Evolutionary conservation across 2,888 invertebrate genomes (phyloP).

Genomic region (Ischnura elegans): DNA sequence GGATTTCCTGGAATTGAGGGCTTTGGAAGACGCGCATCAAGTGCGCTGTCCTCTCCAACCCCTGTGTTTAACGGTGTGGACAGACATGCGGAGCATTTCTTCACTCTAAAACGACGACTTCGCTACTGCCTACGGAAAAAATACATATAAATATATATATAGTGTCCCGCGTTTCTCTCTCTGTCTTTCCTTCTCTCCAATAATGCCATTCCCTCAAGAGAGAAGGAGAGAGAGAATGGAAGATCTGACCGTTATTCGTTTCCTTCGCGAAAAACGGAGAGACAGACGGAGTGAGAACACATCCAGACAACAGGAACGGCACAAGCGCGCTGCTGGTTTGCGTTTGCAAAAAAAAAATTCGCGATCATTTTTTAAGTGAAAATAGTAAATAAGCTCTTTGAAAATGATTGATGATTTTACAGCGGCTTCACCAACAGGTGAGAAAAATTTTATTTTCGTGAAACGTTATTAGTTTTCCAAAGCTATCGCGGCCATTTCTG

Average conservation of each 20-base stretch:
- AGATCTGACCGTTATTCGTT: conserved; percentile 49
- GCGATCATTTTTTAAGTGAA: conserved; percentile 3
- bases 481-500: too few relatives aligned
- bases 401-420: too few relatives aligned
- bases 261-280: conserved; percentile 10
- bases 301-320: conserved; percentile 37
- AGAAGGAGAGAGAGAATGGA: conserved; percentile 33
- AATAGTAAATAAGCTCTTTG: too few relatives aligned
- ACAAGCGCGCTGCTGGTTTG: background rate
- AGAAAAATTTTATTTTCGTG: too few relatives aligned
- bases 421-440: too few relatives aligned
- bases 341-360: too few relatives aligned
- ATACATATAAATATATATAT: too few relatives aligned
- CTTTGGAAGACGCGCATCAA: conserved; percentile 12
- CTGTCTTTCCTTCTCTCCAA: background rate
- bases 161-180: background rate
- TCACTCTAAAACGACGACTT: conserved; percentile 30
- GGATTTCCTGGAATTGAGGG: conserved; percentile 57
- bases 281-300: background rate
- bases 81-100: conserved; percentile 46
- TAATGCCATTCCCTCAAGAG: conserved; percentile 58
- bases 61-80: conserved; percentile 51
- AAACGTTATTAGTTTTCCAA: too few relatives aligned
- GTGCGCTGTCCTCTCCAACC: background rate
- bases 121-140: conserved; percentile 13